Base-by-base conservation (phyloP, 2,113 vertebrate species). In the Ochotona princeps region DNA sequence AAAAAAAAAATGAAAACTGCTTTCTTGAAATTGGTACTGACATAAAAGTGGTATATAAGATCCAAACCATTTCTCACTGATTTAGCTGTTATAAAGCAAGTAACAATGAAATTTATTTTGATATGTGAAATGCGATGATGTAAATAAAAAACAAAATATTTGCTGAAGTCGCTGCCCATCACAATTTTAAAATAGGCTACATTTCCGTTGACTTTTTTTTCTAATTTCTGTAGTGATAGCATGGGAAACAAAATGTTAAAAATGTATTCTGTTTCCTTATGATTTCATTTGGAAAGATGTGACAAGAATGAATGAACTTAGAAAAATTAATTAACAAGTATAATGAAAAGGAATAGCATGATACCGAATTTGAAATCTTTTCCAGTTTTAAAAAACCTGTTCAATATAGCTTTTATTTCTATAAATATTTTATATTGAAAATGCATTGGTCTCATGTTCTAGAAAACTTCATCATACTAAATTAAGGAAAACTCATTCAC, bases 81-180 rank as follows among this genome's bases (percentile, higher is more conserved):
- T 30, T 63, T 75, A 61, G 51, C 13, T 57, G 32, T 83, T 35
- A 30, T 57, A n/a, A 21, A 20, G 13, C 70, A 73, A 28, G 47
- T 88, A 72, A 57, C 26, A 83, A 61, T 32, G 7, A 65, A 72
- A 79, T 66, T 92, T 44, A 54, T 72, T 88, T 78, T 88, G 44
- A 7, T 79, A 83, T 9, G 47, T 66, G 35, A 79, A 81, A 78
- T 61, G 9, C 32, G 57, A 20, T 30, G 23, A 73, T 66, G 2
- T 25, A 44, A 83, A 66, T 32, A 7, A 73, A 30, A 78, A 47
- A 44, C 13, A 78, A 88, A 88, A 66, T 75, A 57, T 4, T 70
- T 47, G 72, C 35, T 63, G 63, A 72, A 79, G 28, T 20, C 4
- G 60, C 63, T 11, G 25, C 32, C 30, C 20, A 6, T 72, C 12